Conservation (phyloP, 2,888 invertebrate genomes). For the Tanaodytes sp. region DNA sequence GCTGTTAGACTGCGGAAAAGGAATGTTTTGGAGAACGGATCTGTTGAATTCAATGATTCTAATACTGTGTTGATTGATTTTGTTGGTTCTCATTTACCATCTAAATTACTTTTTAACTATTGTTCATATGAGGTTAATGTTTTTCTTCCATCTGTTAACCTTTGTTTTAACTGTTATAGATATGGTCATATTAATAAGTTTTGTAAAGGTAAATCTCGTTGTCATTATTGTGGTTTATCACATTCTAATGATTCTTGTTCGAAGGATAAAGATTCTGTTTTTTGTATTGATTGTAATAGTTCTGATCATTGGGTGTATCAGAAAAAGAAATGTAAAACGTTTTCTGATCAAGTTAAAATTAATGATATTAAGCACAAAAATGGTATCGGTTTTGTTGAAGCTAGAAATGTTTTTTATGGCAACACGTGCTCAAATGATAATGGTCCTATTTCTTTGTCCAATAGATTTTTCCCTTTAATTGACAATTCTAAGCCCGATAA, state of each 20-base stretch:
- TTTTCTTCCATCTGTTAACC: neutral
- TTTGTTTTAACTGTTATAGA: neutral
- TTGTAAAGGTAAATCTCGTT: constrained; percentile 6
- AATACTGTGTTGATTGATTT: neutral
- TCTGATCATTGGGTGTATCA: neutral
- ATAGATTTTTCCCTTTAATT: constrained; percentile 13
- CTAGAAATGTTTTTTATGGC: neutral
- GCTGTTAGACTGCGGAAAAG: neutral
- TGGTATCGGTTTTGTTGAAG: neutral
- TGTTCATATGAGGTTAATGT: neutral
- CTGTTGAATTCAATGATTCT: no score
- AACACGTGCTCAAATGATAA: neutral
- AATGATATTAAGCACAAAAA: constrained; percentile 5
- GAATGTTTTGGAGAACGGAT: no score
- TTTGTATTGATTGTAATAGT: constrained; percentile 1
- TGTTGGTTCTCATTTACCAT: neutral
- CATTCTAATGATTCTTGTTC: neutral
- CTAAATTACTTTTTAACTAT: neutral
- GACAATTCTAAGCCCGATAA: no score
- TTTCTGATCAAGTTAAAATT: neutral
- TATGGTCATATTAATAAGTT: neutral
- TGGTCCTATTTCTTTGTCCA: neutral
- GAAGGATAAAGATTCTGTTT: neutral
- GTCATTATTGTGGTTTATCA: neutral
- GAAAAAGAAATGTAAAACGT: neutral